Base-by-base conservation (phyloP, 2,797 vertebrate genomes). In the Leucoraja ocellata region DNA sequence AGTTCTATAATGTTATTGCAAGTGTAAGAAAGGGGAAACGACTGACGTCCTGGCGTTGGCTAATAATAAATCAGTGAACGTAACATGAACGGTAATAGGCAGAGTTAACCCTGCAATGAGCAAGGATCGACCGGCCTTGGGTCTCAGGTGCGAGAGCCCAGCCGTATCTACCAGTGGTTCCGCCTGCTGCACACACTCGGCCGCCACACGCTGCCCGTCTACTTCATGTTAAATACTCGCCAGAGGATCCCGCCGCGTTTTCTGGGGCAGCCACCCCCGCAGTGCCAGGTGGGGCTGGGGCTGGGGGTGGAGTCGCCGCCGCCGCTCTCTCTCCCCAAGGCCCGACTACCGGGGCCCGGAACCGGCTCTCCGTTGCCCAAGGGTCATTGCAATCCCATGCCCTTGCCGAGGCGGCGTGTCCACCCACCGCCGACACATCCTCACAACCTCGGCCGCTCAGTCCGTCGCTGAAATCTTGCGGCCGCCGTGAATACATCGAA, bases 321-420 rank as follows among this genome's bases (percentile, higher is more conserved):
- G 93, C 96, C 98, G 94, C 97, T 97, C 93, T 98, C 98, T 2
- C 96, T 97, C 95, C 96, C 99, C 94, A 98, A 96, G 95, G 99
- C 99, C 93, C 98, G 97, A 96, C 98, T 98, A 28, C 98, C 98
- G 4, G 98, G 98, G 95, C 98, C 98, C 0, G 98, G 98, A 18
- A 98, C 98, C 39, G 96, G 97, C 13, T 73, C 39, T 92, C 90
- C 25, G 97, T 98, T 94, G 98, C 97, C 98, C 98, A 98, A 93
- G 97, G 96, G 71, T 97, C 96, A 65, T 96, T 94, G 58, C 95
- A 95, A 94, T 96, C 96, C 93, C 96, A 97, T 94, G 97, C 96
- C 95, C 97, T 96, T 93, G 95, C 4, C 36, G 71, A 21, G 39
- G 23, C 95, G 6, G 96, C 95, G 94, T 96, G 97, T 4, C 95